phyloP scores from a whole-genome alignment of 1,140 invertebrate genomes.

The Ips typographus region DNA sequence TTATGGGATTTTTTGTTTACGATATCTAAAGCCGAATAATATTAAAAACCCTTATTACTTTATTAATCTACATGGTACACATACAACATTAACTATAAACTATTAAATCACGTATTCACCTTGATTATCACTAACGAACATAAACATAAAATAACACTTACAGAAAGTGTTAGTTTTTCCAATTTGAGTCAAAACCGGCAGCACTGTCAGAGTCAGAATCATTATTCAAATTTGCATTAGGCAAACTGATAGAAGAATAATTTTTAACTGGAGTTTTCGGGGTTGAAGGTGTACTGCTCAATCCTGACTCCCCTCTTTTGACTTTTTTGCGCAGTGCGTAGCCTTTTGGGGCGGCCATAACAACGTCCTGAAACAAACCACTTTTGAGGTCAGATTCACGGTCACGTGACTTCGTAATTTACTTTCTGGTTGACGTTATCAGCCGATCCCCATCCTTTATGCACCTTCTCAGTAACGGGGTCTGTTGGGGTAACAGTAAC shows the following conservation, averaged over 20 bases:
- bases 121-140: not conserved
- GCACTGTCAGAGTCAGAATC: constrained; percentile 80
- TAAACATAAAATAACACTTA: not conserved
- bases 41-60: no score
- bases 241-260: constrained; percentile 26
- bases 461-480: constrained; percentile 58
- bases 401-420: not conserved
- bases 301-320: constrained; percentile 54
- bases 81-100: not conserved
- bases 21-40: no score
- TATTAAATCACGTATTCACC: not conserved
- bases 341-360: constrained; percentile 73
- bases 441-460: constrained; percentile 85
- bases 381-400: not conserved
- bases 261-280: constrained; percentile 52
- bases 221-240: constrained; percentile 18
- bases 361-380: constrained; percentile 52
- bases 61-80: no score
- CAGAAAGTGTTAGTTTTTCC: constrained; percentile 55
- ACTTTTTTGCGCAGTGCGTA: constrained; percentile 61
- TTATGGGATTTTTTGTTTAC: no score
- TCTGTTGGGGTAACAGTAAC: constrained; percentile 49
- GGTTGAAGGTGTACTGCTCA: constrained; percentile 63
- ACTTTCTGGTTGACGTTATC: constrained; percentile 72
- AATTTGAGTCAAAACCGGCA: constrained; percentile 76